Evolutionary conservation across 1,140 invertebrate species (phyloP).

Genomic region (Radopholus similis): DNA sequence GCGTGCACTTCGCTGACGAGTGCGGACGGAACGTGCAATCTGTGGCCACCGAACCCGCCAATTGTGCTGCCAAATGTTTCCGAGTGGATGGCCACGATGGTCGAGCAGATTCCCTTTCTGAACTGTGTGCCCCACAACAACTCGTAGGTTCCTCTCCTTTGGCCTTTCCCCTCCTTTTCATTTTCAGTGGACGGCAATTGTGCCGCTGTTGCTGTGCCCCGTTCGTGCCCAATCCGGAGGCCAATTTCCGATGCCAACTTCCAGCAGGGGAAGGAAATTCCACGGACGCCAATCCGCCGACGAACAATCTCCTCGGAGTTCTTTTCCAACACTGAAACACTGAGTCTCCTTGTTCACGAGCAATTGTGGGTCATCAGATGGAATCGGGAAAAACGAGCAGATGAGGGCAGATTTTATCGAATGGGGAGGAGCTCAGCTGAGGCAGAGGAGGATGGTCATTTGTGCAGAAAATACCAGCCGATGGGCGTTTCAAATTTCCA

Average conservation of each 20-base stretch:
- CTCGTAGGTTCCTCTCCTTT: slow-evolving; percentile 3
- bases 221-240: slow-evolving; percentile 52
- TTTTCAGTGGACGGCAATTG: slow-evolving; percentile 42
- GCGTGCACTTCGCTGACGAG: slow-evolving; percentile 31
- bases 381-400: too few species aligned
- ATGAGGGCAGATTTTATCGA: too few species aligned
- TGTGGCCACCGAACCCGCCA: slow-evolving; percentile 52
- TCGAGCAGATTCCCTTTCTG: neutral
- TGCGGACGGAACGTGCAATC: slow-evolving; percentile 33
- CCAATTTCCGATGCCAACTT: slow-evolving; percentile 48
- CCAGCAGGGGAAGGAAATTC: slow-evolving; percentile 22
- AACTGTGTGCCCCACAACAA: slow-evolving; percentile 8
- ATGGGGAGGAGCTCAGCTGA: too few species aligned
- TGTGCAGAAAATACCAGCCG: too few species aligned
- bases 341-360: too few species aligned
- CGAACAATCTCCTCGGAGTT: too few species aligned
- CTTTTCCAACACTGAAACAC: too few species aligned
- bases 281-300: too few species aligned
- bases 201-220: slow-evolving; percentile 57
- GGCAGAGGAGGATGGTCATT: too few species aligned
- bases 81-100: slow-evolving; percentile 33
- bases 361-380: too few species aligned
- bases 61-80: slow-evolving; percentile 50
- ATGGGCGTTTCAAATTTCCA: too few species aligned
- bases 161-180: slow-evolving; percentile 45